phyloP scores from a whole-genome alignment of 2,113 vertebrate genomes.

The Oryzias melastigma region DNA sequence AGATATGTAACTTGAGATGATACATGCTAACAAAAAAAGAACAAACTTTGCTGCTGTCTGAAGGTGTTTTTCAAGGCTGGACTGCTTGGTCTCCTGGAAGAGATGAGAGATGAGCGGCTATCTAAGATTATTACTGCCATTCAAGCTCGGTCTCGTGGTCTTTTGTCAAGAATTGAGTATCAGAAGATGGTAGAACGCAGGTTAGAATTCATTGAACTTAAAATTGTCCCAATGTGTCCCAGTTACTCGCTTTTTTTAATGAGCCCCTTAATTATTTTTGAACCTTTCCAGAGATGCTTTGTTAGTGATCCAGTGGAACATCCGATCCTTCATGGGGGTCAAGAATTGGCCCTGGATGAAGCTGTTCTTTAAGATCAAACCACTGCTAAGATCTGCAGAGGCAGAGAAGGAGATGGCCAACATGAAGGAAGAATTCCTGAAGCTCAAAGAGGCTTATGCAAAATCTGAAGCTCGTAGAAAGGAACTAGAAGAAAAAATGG shows the following conservation, averaged over 20 bases:
- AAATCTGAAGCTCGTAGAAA: slow-evolving; percentile 87
- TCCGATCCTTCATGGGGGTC: slow-evolving; percentile 89
- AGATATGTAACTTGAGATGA: not conserved
- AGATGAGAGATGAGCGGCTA: slow-evolving; percentile 89
- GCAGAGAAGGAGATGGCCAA: slow-evolving; percentile 84
- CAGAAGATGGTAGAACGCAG: slow-evolving; percentile 88
- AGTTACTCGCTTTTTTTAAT: not conserved
- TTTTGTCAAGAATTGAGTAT: slow-evolving; percentile 85
- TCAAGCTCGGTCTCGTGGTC: slow-evolving; percentile 85
- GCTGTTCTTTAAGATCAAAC: slow-evolving; percentile 91
- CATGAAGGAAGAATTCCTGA: slow-evolving; percentile 82
- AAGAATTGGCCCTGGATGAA: slow-evolving; percentile 94
- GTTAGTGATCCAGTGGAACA: slow-evolving; percentile 89
- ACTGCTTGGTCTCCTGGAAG: slow-evolving; percentile 86
- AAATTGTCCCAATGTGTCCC: not conserved
- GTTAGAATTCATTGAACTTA: slow-evolving; percentile 51
- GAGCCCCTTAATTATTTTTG: not conserved
- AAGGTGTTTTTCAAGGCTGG: slow-evolving; percentile 85
- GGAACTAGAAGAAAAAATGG: slow-evolving; percentile 94
- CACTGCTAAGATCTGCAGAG: slow-evolving; percentile 84
- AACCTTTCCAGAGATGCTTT: slow-evolving; percentile 81
- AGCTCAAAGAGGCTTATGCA: slow-evolving; percentile 81
- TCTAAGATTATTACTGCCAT: slow-evolving; percentile 85
- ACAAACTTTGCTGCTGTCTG: not conserved
- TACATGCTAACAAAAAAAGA: not conserved